These are phyloP conservation scores for Teinopalpus imperialis DNA, from an alignment of 2,888 invertebrate species.

Conservation along the genomic window DNA sequence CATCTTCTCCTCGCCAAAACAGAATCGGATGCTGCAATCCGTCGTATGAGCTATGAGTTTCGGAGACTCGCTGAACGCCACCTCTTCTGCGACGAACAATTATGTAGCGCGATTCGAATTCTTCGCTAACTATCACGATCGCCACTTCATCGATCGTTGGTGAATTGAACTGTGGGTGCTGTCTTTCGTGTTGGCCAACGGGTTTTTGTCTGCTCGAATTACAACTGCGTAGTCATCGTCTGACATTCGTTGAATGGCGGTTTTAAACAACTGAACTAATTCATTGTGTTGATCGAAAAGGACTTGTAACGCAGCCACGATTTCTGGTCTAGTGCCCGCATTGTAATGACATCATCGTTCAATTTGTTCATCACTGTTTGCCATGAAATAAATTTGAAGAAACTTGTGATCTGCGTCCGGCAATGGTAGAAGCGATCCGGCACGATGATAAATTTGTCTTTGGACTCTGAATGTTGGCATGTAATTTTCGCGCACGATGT, in stretches of 20 bases:
- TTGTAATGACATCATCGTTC: no score
- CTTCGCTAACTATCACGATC: conserved; percentile 35
- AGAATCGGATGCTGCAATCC: conserved; percentile 40
- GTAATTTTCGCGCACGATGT: conserved; percentile 31
- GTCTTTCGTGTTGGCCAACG: conserved; percentile 21
- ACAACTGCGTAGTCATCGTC: conserved; percentile 24
- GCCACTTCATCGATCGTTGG: conserved; percentile 38
- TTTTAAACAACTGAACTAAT: conserved; percentile 26
- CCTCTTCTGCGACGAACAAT: conserved; percentile 41
- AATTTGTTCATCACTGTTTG: conserved; percentile 26
- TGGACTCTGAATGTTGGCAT: conserved; percentile 35
- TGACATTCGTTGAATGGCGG: conserved; percentile 23
- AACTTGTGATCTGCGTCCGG: conserved; percentile 32
- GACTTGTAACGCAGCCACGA: no score
- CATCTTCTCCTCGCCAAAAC: no score
- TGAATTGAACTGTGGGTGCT: conserved; percentile 27
- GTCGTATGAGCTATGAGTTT: conserved; percentile 46
- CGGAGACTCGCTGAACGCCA: conserved; percentile 36
- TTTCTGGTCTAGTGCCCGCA: no score
- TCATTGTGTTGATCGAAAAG: conserved; percentile 21
- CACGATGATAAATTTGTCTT: conserved; percentile 32
- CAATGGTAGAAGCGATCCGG: conserved; percentile 31
- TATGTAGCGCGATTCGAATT: conserved; percentile 38
- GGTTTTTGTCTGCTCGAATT: conserved; percentile 22
- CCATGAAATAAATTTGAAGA: conserved; percentile 34